Base-by-base conservation (phyloP, 2,888 invertebrate genomes). In the Torymus auratus region DNA sequence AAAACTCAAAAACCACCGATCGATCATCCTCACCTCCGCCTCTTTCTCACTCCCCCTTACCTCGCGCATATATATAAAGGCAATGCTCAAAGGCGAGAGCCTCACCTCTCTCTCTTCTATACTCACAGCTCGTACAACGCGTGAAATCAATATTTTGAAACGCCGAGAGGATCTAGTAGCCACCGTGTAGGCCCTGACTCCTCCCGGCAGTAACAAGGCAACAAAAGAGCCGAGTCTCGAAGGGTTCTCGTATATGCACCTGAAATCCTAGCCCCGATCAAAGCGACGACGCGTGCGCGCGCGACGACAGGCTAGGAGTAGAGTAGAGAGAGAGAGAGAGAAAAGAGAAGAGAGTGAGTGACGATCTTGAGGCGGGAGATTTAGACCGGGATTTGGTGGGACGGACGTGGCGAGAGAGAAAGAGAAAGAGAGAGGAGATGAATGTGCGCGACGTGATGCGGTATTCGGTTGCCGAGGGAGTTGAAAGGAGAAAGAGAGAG, bases 81-180 rank as follows among this genome's bases (percentile, higher is more conserved):
- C 41, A 41, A 41, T 7, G 41, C 41, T 41, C 41, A 68, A 71
- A 71, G 60, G 61, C 71, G 61, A 41, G 61, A 41, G 60, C 60
- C 62, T 80, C 58, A 52, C 41, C 41, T 41, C 41, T 7, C 41
- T 4, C 7, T 4, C 41, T 28, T 28, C 28, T 28, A 28, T 28
- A 7, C 41, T 7, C 41, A 41, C 41, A 15, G 11, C 68, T 55
- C 53, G 67, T 79, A 73, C 68, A 50, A 70, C 15, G 73, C 69
- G 77, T 81, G 81, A 81, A 81, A 81, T 81, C 77, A 83, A 83
- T 78, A 79, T 77, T 81, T 79, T 76, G 69, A 69, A 74, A 65
- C 74, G 50, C 7, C 60, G 53, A 79, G 50, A 5, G 61, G 69
- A 74, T 74, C 50, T 67, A 74, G 52, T 62, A 72, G 62, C 55